Conservation (phyloP, 2,888 invertebrate species). For the Xestia c-nigrum region DNA sequence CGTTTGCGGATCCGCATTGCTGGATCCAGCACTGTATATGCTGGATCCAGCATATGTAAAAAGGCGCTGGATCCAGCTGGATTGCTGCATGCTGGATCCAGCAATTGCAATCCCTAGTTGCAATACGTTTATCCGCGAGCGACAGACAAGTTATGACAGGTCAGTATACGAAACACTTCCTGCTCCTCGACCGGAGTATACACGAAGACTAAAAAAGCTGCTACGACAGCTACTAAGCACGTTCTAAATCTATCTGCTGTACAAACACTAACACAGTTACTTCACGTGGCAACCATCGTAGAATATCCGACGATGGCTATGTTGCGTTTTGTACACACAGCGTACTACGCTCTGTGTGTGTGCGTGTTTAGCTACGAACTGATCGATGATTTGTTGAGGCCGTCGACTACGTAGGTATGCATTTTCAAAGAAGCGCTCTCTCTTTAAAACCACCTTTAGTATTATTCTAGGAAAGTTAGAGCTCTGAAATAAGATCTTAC, state of each 20-base stretch:
- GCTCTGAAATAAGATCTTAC: constrained; percentile 48
- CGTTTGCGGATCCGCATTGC: too few species aligned
- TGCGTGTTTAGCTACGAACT: neutral
- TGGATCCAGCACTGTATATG: too few species aligned
- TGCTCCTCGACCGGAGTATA: neutral
- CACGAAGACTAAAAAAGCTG: neutral
- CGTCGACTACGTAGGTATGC: neutral
- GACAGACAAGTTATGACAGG: neutral
- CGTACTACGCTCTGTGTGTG: too few species aligned
- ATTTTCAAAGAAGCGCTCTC: neutral
- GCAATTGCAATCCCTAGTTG: too few species aligned
- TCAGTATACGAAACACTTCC: neutral
- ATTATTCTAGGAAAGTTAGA: neutral
- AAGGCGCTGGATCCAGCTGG: too few species aligned
- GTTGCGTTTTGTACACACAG: neutral
- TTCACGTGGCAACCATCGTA: neutral
- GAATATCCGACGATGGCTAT: neutral
- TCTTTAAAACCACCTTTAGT: neutral
- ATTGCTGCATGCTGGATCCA: too few species aligned
- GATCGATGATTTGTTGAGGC: neutral
- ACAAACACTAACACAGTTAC: neutral
- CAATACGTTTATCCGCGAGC: neutral
- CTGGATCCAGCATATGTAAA: too few species aligned
- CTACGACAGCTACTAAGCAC: neutral
- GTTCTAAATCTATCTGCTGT: neutral